Conservation (phyloP, 2,797 vertebrate species). For the Heliangelus exortis region DNA sequence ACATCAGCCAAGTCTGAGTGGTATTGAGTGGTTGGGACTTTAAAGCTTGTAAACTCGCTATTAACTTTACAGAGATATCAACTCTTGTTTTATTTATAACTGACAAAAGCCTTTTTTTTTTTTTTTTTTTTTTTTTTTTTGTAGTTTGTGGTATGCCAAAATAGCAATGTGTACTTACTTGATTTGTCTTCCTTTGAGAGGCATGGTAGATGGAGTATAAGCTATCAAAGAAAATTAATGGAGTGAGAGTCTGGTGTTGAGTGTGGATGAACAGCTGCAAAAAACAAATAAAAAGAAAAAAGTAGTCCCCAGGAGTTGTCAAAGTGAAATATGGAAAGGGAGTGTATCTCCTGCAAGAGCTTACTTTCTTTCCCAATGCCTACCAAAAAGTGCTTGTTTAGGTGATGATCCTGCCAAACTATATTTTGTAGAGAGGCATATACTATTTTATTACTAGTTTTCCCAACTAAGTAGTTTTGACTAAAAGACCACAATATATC, state of each 20-base stretch:
- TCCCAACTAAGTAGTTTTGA: neutral
- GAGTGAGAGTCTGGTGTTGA: neutral
- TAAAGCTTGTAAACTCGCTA: neutral
- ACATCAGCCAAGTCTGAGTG: neutral
- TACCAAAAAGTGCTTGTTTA: slow-evolving; percentile 10
- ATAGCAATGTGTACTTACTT: neutral
- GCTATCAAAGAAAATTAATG: slow-evolving; percentile 56
- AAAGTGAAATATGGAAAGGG: slow-evolving; percentile 15
- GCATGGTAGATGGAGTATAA: neutral
- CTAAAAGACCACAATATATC: neutral
- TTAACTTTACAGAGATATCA: slow-evolving; percentile 13
- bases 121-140: neutral
- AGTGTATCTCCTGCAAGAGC: neutral
- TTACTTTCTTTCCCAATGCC: slow-evolving; percentile 15
- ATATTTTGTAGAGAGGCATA: neutral
- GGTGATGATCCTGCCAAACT: slow-evolving; percentile 6
- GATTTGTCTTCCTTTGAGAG: slow-evolving; percentile 35
- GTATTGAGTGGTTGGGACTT: neutral
- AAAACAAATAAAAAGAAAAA: slow-evolving; percentile 31
- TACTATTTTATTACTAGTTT: slow-evolving; percentile 3
- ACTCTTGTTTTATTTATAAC: neutral
- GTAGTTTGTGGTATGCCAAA: neutral
- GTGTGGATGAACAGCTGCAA: neutral
- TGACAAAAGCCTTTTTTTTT: neutral
- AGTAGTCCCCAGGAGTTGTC: neutral